Evolutionary conservation across 2,888 invertebrate species (phyloP).

Genomic region (Brachyopa scutellaris): DNA sequence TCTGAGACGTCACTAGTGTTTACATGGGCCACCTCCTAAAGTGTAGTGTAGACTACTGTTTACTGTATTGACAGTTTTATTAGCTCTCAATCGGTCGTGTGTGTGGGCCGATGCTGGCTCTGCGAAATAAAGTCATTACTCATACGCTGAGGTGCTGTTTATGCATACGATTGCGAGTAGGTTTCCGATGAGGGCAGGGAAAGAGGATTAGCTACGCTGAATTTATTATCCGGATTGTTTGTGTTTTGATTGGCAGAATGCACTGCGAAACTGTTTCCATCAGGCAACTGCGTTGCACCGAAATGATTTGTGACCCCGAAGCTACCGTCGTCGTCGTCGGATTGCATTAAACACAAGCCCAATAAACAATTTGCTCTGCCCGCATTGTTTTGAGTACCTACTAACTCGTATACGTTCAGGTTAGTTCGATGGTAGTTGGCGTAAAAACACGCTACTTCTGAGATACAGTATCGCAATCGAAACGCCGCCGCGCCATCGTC

Average conservation of each 20-base stretch:
- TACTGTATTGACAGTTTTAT: conserved; percentile 62
- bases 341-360: not conserved
- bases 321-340: conserved; percentile 4
- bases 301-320: conserved; percentile 40
- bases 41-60: conserved; percentile 29
- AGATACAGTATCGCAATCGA: conserved; percentile 23
- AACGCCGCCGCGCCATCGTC: not conserved
- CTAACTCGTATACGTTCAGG: too few species aligned
- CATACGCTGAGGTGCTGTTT: conserved; percentile 3
- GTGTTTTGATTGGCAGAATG: conserved; percentile 64
- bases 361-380: conserved; percentile 23
- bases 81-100: conserved; percentile 49
- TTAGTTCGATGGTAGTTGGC: conserved; percentile 10
- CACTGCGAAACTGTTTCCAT: not conserved
- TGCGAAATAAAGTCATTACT: conserved; percentile 28
- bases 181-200: too few species aligned
- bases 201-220: not conserved
- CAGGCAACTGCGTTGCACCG: conserved; percentile 30
- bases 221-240: conserved; percentile 55
- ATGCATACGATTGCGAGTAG: too few species aligned
- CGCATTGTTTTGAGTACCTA: conserved; percentile 42
- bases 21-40: conserved; percentile 31
- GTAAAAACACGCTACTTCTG: conserved; percentile 36
- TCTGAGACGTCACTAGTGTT: conserved; percentile 39
- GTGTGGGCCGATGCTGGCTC: conserved; percentile 52